Percentiles rank a stretch among this genome's conserved stretches.
Conservation (phyloP, 2,113 vertebrate species). For the Balaeniceps rex region DNA sequence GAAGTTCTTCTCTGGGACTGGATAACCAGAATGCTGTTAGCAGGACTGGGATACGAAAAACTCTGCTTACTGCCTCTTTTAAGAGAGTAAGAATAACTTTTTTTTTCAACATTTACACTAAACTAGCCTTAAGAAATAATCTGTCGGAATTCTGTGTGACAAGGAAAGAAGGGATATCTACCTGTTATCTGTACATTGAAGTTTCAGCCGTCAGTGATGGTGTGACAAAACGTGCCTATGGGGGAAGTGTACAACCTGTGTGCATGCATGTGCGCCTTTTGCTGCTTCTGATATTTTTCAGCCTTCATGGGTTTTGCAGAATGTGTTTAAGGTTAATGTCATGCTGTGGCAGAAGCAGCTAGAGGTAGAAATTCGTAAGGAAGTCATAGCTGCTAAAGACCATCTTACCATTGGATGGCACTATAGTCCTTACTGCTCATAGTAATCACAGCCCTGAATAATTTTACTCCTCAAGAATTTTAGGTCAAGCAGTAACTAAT, state of each 20-base stretch:
- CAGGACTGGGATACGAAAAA: neutral
- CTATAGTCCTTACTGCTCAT: neutral
- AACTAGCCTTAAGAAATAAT: neutral
- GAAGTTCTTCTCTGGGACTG: neutral
- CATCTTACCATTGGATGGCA: conserved; percentile 34
- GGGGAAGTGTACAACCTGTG: neutral
- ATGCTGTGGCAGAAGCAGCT: neutral
- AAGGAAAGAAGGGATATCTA: neutral
- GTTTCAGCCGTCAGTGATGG: neutral
- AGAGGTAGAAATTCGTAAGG: neutral
- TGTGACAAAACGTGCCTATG: neutral
- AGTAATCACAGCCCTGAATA: neutral
- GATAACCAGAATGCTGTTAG: neutral
- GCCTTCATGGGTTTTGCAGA: neutral
- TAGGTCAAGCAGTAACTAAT: neutral
- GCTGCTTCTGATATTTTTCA: neutral
- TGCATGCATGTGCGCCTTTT: neutral
- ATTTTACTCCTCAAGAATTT: neutral
- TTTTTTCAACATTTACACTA: neutral
- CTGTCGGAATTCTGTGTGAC: neutral
- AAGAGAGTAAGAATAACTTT: neutral
- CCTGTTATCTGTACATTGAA: neutral
- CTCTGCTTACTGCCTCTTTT: neutral
- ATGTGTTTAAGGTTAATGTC: neutral
- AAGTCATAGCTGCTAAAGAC: neutral